Conservation (phyloP, 37 sponge, comb jelly and placozoan species). For the Hormiphora californensis region DNA sequence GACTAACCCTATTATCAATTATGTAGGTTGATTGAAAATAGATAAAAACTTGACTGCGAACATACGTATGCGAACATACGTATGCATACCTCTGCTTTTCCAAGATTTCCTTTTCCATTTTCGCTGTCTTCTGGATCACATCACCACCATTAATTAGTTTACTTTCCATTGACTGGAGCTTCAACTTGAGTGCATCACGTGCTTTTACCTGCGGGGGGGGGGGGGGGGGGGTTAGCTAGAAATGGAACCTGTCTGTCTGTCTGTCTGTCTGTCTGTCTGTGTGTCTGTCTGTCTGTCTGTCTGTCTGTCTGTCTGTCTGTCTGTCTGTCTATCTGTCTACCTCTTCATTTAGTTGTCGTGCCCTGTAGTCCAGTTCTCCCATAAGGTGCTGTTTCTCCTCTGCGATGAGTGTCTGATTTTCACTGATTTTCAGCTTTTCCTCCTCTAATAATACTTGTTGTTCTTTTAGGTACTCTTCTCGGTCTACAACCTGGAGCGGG, state of each 20-base stretch:
- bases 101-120: conserved; percentile 69
- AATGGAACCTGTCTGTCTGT: too few species aligned
- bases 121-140: conserved; percentile 59
- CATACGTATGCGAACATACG: too few species aligned
- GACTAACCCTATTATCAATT: too few species aligned
- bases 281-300: too few species aligned
- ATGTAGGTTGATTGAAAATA: too few species aligned
- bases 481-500: conserved; percentile 58
- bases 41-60: too few species aligned
- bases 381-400: conserved; percentile 24
- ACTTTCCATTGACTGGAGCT: conserved; percentile 87
- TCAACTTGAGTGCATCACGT: background rate
- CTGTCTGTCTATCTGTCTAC: background rate
- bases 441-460: conserved; percentile 69
- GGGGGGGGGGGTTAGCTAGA: too few species aligned
- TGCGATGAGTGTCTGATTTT: conserved; percentile 60
- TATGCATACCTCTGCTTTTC: conserved; percentile 59
- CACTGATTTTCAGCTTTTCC: conserved; percentile 68
- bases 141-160: conserved; percentile 85
- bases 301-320: too few species aligned
- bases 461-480: conserved; percentile 78
- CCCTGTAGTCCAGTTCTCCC: conserved; percentile 20
- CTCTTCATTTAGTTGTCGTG: conserved; percentile 23
- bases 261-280: too few species aligned
- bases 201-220: conserved; percentile 16